Base-by-base conservation (phyloP, 1,140 invertebrate genomes). In the Leptinotarsa defecta region DNA sequence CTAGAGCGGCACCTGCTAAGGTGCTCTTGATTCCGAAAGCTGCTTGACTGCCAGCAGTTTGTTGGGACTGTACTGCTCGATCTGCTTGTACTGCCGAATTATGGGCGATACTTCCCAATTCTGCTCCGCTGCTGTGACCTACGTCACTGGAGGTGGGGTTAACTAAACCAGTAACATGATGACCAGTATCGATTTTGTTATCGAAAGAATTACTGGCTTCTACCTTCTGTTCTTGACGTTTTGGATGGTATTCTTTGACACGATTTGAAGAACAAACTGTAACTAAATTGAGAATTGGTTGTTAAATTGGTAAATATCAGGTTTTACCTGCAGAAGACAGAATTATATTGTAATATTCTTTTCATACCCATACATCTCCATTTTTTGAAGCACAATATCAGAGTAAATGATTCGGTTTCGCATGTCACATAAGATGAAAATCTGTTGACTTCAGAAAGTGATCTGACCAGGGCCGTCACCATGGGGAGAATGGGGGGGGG, bases 11-110 rank as follows among this genome's bases (percentile, higher is more conserved):
- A 67, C 75, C 75, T 17, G 80, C 80, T 13, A 81, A 69, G 34
- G 74, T 78, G 69, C 78, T 81, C 65, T 78, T 77, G n/a, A 77
- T 79, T 11, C 80, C 80, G 67, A 81, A 80, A 49, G 78, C 80
- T 13, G 78, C 78, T 64, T 80, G 80, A 68, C 69, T 80, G 13
- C 80, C 80, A 11, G 80, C 80, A 8, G 80, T 80, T 20, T 80
- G 76, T 68, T 81, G 80, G n/a, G 68, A 75, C 71, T 78, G 80
- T 57, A 80, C 80, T 48, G 80, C 80, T 19, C 27, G 24, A 17
- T 27, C 34, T 13, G 65, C 65, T 43, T 68, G 65, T 19, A 34
- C 17, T 24, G 65, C 65, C 24, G 65, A 68, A 24, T 43, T 68
- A 27, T 68, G 65, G 34, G 65, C 65, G 24, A 68, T 24, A 27